Evolutionary conservation across 2,113 vertebrate species (phyloP), one percentile per base, ranked within the genome.

Genomic region (Leiothrix lutea): DNA sequence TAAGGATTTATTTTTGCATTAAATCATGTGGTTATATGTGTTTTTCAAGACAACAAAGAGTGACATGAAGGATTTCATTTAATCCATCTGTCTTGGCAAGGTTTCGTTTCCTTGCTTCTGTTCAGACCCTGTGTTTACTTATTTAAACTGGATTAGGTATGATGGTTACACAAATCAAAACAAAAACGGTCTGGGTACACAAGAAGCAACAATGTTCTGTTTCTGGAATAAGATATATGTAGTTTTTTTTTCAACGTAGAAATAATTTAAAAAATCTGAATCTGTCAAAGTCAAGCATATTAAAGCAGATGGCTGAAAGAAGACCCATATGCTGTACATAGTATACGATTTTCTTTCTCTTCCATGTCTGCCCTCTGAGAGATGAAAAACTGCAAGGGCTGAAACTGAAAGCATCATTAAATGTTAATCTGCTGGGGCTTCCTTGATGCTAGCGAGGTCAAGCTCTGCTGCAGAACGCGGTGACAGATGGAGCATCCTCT

Each of bases 401-500:
- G 86, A 92, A 90, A 80, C 81, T 77, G 96, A 95, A 97, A 97
- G 80, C 88, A 92, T 89, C 92, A 96, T 97, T 95, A 95, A 96
- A 96, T 95, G 87, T 96, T 97, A 97, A 97, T 97, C 95, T 97
- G 73, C 89, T 84, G 87, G 92, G 94, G 74, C 90, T 95, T 86
- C 86, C 93, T 91, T 64, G 60, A 86, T 67, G 80, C 75, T 80
- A 51, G 92, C 0, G 74, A 95, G 95, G 94, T 94, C 95, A 95
- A 92, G 87, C 82, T 95, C 38, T 75, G 95, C 91, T 4, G 21
- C 91, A 89, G 95, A 94, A 25, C 82, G 9, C 1, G 51, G 75
- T 57, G 94, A 96, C 97, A 97, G 97, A 98, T 97, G 97, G 96
- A 90, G 85, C 5, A 4, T 95, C 92, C 95, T 91, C 88, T 80